Evolutionary conservation across 30 jellyfish, hydroid and myxozoan genomes (phyloP), one percentile per base, ranked within the genome.

Genomic region (Phacellophora camtschatica): DNA sequence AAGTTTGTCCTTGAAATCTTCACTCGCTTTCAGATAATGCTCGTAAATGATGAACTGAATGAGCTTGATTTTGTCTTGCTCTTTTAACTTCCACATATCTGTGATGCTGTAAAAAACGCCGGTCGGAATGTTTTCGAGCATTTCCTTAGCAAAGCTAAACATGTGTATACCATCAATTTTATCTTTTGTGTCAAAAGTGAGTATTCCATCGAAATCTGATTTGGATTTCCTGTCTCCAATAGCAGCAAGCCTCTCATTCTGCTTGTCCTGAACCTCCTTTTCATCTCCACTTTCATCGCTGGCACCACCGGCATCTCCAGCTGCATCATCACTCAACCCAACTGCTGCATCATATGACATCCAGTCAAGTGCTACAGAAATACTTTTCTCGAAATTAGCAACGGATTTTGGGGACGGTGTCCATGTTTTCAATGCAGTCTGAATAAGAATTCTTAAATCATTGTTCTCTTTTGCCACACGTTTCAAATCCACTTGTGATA

Each of bases 201-300:
- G 43, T 28, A 34, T 22, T 5, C 22, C 15, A 6, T 19, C 35
- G 18, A 36, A 33, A 31, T 19, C 62, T 28, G 32, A 43, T 41
- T 28, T 43, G 11, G 23, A 24, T 59, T 46, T 43, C 67, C 71
- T 16, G 25, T 58, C 69, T 27, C 84, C 53, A 37, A 72, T 31
- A 7, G 89, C 83, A 4, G 90, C 50, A 28, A 56, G 20, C 30
- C 96, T 20, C 34, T 73, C 80, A 8, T 13, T 22, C 4, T 43
- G 85, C 29, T 53, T 23, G 5, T 49, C 77, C 27, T 48, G 37
- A 34, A 85, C 58, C 30, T 85, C 89, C 51, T 72, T 49, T 63
- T 72, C 96, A 28, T 85, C 85, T 50, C 48, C 89, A 51, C 69
- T 31, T 51, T 28, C 75, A n/a, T n/a, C n/a, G n/a, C n/a, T n/a